Evolutionary conservation across 92 coral and sea anemone species (phyloP).

Genomic region (Epizoanthus scotinus): DNA sequence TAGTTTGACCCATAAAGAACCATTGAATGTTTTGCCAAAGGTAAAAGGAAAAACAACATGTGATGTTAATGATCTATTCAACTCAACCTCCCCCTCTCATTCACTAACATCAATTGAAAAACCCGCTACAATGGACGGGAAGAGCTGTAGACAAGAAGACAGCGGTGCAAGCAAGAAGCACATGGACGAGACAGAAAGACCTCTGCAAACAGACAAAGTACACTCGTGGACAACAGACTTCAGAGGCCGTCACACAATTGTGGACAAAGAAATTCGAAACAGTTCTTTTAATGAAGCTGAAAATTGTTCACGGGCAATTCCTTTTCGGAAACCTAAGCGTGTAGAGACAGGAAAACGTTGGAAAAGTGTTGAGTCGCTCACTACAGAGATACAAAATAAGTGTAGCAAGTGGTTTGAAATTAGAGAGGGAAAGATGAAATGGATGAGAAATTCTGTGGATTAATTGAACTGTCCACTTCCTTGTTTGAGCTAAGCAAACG

Average conservation of each 20-base stretch:
- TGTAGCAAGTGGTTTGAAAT: conserved; percentile 73
- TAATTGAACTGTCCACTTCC: background rate
- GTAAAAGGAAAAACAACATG: conserved; percentile 17
- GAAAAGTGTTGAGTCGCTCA: conserved; percentile 60
- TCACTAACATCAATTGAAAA: background rate
- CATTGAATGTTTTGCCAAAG: conserved; percentile 1
- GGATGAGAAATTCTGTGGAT: conserved; percentile 9
- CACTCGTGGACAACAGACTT: conserved; percentile 15
- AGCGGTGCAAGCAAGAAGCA: background rate
- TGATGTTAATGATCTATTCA: background rate
- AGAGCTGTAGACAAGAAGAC: background rate
- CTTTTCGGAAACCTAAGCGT: background rate
- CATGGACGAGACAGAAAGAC: background rate
- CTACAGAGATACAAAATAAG: conserved; percentile 71
- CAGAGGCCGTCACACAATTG: background rate
- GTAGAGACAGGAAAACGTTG: conserved; percentile 44
- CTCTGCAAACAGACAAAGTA: background rate
- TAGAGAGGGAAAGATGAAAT: conserved; percentile 43
- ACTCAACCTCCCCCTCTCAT: conserved; percentile 1
- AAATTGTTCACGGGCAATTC: background rate
- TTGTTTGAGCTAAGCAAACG: conserved; percentile 7
- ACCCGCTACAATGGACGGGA: background rate
- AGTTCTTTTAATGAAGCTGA: background rate
- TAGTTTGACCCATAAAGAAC: conserved; percentile 4
- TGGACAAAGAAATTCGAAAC: background rate